These are phyloP conservation scores for Trematomus loennbergii DNA, from an alignment of 2,113 vertebrate species.

Conservation along the genomic window DNA sequence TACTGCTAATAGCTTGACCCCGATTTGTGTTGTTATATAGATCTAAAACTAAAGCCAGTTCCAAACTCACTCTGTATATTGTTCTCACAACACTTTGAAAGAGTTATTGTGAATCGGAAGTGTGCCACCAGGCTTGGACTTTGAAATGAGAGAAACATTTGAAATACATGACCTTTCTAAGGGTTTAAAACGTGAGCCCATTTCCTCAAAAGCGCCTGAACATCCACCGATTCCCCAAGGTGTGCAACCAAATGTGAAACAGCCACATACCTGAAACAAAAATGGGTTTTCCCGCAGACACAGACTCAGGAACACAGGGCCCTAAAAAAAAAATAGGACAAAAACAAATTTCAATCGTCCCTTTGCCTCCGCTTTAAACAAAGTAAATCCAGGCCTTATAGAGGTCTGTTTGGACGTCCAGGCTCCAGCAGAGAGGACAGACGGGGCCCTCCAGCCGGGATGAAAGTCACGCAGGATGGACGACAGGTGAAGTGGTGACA, in stretches of 20 bases:
- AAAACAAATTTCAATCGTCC: neutral
- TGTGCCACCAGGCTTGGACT: neutral
- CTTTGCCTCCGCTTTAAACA: slow-evolving; percentile 24
- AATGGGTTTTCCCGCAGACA: slow-evolving; percentile 5
- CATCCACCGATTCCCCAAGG: neutral
- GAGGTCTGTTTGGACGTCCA: neutral
- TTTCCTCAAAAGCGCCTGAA: neutral
- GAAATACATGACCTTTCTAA: neutral
- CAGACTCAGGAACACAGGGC: neutral
- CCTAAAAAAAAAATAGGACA: neutral
- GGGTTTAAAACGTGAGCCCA: neutral
- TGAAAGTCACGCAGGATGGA: slow-evolving; percentile 24
- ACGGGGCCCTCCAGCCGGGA: slow-evolving; percentile 6
- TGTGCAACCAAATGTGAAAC: slow-evolving; percentile 8
- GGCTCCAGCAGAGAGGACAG: neutral
- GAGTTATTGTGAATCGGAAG: neutral
- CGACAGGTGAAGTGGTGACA: slow-evolving; percentile 27
- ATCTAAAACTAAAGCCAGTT: neutral
- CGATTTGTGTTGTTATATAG: neutral
- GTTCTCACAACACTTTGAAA: neutral
- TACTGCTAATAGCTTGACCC: neutral
- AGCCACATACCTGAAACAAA: slow-evolving; percentile 56
- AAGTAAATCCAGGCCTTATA: slow-evolving; percentile 22
- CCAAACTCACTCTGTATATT: neutral
- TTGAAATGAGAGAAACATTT: neutral